These are phyloP conservation scores for Xyliphius kryptos DNA, from an alignment of 2,113 vertebrate species.

Conservation along the genomic window DNA sequence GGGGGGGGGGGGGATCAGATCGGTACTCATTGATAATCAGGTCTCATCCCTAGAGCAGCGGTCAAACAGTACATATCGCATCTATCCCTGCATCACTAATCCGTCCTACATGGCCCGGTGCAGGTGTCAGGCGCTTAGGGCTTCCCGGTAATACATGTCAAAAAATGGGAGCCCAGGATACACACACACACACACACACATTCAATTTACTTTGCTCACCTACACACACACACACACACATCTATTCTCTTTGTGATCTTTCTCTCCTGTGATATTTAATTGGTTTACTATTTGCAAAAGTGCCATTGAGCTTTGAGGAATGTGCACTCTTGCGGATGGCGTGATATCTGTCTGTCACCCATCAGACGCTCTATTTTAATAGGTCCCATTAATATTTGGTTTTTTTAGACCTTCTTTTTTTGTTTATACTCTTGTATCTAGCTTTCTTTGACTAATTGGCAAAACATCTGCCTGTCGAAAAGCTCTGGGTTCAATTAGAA, in stretches of 20 bases:
- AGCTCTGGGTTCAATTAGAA: conserved; percentile 17
- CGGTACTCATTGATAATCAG: conserved; percentile 52
- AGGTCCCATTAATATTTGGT: conserved; percentile 25
- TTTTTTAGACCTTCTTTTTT: conserved; percentile 2
- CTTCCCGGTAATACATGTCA: conserved; percentile 38
- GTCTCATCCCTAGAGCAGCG: conserved; percentile 45
- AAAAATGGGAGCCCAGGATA: conserved; percentile 20
- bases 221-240: conserved; percentile 2
- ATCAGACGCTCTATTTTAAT: conserved; percentile 24
- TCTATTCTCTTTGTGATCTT: conserved; percentile 27
- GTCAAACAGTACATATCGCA: conserved; percentile 46
- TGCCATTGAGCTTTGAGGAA: conserved; percentile 16
- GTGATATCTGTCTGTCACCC: conserved; percentile 30
- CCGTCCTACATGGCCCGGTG: conserved; percentile 36
- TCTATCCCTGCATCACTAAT: conserved; percentile 50
- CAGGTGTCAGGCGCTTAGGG: conserved; percentile 42
- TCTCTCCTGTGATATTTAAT: conserved; percentile 39
- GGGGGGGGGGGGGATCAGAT: conserved; percentile 14
- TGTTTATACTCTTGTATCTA: background rate
- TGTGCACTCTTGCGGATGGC: conserved; percentile 35
- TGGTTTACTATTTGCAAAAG: conserved; percentile 40
- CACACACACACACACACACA: conserved; percentile 13
- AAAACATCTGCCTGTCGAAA: conserved; percentile 24
- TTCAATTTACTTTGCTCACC: conserved; percentile 8
- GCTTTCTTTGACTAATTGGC: conserved; percentile 33